Evolutionary conservation across 2,888 invertebrate genomes (phyloP).

Genomic region (Heliconius hortense): DNA sequence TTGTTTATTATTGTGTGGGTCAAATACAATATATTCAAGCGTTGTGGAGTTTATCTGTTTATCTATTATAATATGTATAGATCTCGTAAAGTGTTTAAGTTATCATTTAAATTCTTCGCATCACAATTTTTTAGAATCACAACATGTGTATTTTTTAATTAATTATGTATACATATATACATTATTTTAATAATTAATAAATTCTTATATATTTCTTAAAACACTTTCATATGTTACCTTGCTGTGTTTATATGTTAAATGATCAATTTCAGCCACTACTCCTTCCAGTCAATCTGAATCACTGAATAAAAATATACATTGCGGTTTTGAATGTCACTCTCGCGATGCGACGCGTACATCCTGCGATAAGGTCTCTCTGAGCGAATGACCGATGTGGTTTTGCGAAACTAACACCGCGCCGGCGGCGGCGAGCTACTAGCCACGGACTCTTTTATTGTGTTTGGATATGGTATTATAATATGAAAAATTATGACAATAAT

Average conservation of each 20-base stretch:
- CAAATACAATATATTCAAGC: background rate
- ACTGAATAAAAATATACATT: conserved; percentile 34
- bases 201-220: background rate
- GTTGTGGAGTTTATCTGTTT: background rate
- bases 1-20: conserved; percentile 10
- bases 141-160: background rate
- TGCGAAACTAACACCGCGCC: conserved; percentile 46
- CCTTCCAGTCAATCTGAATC: conserved; percentile 22
- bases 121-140: background rate
- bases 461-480: no score
- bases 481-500: background rate
- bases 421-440: background rate
- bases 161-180: no score
- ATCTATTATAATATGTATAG: background rate
- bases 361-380: conserved; percentile 50
- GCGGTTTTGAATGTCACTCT: conserved; percentile 43
- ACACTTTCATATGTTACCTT: background rate
- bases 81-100: background rate
- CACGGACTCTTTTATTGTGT: background rate
- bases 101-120: no score
- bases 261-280: conserved; percentile 18
- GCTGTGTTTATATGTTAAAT: background rate
- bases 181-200: no score
- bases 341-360: conserved; percentile 46
- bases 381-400: conserved; percentile 53